A percentile compares a stretch with the other conserved stretches of the same genome.
These are phyloP conservation scores for Trissolcus basalis DNA, from an alignment of 1,140 invertebrate genomes.

Conservation along the genomic window DNA sequence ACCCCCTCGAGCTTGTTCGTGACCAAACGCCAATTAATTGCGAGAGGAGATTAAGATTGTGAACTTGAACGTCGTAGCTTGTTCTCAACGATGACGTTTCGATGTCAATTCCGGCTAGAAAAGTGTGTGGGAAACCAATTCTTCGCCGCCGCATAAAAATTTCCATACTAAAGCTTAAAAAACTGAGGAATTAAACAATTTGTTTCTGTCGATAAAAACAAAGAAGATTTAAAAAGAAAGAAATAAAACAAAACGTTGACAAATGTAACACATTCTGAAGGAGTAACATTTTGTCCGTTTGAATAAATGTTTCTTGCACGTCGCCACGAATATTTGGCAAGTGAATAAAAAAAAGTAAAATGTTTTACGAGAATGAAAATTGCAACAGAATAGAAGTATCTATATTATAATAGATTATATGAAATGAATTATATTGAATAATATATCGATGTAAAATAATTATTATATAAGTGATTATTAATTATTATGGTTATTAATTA, in stretches of 20 bases:
- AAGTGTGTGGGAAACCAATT: conserved; percentile 23
- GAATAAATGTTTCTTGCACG: conserved; percentile 65
- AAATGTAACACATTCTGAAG: not conserved
- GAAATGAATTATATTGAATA: conserved; percentile 74
- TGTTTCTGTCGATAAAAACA: not conserved
- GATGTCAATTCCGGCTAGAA: conserved; percentile 41
- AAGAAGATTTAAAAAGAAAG: conserved; percentile 13
- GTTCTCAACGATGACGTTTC: conserved; percentile 43
- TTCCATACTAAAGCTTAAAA: not conserved
- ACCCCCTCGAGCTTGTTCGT: no score
- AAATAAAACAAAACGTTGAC: not conserved
- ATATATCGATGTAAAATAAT: conserved; percentile 76
- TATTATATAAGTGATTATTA: conserved; percentile 70
- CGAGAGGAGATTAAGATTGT: conserved; percentile 1
- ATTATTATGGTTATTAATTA: conserved; percentile 70
- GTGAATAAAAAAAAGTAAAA: conserved; percentile 66
- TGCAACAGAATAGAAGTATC: conserved; percentile 69
- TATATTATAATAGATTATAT: conserved; percentile 75
- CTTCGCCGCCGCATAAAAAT: conserved; percentile 30
- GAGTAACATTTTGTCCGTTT: conserved; percentile 59
- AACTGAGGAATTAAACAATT: no score
- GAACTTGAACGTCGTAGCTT: conserved; percentile 29
- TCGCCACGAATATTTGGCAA: conserved; percentile 69
- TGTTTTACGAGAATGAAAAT: conserved; percentile 66
- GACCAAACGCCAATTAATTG: no score